These are phyloP conservation scores for Coccyzus lansbergi DNA, from an alignment of 2,797 vertebrate species.

Conservation along the genomic window DNA sequence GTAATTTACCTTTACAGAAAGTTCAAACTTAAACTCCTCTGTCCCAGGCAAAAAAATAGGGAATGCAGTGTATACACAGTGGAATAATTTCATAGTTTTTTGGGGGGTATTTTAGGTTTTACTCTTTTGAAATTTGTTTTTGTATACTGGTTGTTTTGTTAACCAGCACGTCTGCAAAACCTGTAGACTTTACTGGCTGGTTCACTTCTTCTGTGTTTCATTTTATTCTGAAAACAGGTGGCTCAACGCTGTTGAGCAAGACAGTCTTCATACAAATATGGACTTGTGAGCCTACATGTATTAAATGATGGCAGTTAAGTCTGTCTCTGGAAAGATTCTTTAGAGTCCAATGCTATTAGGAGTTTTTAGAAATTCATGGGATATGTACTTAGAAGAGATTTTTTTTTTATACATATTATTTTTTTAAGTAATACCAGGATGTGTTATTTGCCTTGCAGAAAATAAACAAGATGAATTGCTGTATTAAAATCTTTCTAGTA, in stretches of 20 bases:
- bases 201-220: neutral
- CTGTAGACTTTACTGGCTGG: neutral
- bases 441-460: neutral
- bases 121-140: neutral
- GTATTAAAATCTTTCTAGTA: neutral
- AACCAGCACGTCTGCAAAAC: neutral
- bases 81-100: neutral
- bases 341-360: neutral
- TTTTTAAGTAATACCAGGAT: neutral
- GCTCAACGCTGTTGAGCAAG: neutral
- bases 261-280: neutral
- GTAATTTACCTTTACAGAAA: neutral
- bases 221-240: neutral
- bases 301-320: neutral
- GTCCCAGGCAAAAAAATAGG: neutral
- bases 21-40: neutral
- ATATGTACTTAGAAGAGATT: neutral
- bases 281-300: fast-evolving
- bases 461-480: neutral
- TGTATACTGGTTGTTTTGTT: neutral
- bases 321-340: neutral
- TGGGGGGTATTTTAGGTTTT: neutral
- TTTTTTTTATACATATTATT: neutral
- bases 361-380: neutral
- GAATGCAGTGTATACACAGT: neutral